Conservation (phyloP, 2,888 invertebrate genomes). For the Netelia melanura region DNA sequence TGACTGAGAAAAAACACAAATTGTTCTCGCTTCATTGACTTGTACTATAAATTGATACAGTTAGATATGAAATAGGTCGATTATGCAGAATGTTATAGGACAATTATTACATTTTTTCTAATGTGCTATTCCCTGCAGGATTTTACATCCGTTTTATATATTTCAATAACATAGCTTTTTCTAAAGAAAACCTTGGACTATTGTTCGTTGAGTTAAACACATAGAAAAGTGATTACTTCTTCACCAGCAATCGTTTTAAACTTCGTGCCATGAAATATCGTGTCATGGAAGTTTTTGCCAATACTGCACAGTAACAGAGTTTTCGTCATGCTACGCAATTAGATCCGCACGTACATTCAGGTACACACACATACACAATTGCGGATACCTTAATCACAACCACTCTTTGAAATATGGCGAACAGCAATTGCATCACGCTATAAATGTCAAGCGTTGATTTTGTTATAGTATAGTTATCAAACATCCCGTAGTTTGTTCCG, state of each 20-base stretch:
- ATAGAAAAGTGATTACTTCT: neutral
- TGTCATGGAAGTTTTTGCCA: slow-evolving; percentile 19
- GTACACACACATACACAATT: neutral
- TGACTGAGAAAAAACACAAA: neutral
- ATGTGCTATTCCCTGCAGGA: neutral
- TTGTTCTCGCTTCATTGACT: slow-evolving; percentile 2
- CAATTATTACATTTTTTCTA: neutral
- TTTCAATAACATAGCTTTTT: too few relatives aligned
- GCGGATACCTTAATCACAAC: slow-evolving; percentile 15
- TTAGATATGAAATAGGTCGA: neutral
- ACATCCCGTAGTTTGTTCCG: slow-evolving; percentile 28
- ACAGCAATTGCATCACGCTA: neutral
- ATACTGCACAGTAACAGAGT: slow-evolving; percentile 8
- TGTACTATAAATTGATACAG: slow-evolving; percentile 8
- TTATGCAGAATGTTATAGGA: neutral
- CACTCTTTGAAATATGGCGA: neutral
- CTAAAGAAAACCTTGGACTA: neutral
- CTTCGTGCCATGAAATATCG: slow-evolving; percentile 25
- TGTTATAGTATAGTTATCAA: slow-evolving; percentile 22
- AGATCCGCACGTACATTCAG: neutral
- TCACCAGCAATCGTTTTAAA: neutral
- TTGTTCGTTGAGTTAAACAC: slow-evolving; percentile 1
- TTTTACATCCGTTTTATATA: neutral
- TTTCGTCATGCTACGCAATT: neutral
- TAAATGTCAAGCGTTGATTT: slow-evolving; percentile 19